Percentiles rank a stretch among this genome's conserved stretches.
Conservation (phyloP, 2,113 vertebrate genomes). For the Riparia riparia region DNA sequence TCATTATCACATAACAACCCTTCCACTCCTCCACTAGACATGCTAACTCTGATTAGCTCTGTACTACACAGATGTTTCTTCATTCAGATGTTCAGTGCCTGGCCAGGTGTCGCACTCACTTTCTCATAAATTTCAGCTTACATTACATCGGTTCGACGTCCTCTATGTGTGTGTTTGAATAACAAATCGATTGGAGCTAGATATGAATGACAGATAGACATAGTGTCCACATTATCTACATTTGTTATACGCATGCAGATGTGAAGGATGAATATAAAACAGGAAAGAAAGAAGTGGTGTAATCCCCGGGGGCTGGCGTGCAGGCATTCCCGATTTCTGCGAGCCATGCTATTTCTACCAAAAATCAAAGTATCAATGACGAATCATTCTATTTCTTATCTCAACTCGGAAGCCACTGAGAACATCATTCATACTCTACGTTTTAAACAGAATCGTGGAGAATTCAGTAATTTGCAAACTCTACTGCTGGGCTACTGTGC, state of each 20-base stretch:
- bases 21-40: slow-evolving; percentile 18
- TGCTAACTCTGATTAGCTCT: slow-evolving; percentile 28
- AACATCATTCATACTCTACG: background rate
- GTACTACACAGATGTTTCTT: slow-evolving; percentile 17
- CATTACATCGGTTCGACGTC: background rate
- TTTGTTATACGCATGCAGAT: background rate
- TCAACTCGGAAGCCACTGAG: background rate
- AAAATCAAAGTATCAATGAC: background rate
- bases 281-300: background rate
- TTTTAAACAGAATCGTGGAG: background rate
- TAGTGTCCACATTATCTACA: background rate
- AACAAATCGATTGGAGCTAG: background rate
- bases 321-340: background rate
- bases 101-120: slow-evolving; percentile 12
- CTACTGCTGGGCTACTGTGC: background rate
- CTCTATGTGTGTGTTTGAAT: background rate
- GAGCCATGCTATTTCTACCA: background rate
- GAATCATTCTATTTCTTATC: background rate
- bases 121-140: slow-evolving; percentile 31
- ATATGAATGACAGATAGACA: background rate
- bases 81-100: slow-evolving; percentile 34
- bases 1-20: slow-evolving; percentile 53
- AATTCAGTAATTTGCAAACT: background rate
- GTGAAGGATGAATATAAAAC: background rate
- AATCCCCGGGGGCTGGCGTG: background rate